Percentiles rank a stretch among this genome's conserved stretches.
Conservation (phyloP, 2,113 vertebrate species). For the Coreoperca whiteheadi region DNA sequence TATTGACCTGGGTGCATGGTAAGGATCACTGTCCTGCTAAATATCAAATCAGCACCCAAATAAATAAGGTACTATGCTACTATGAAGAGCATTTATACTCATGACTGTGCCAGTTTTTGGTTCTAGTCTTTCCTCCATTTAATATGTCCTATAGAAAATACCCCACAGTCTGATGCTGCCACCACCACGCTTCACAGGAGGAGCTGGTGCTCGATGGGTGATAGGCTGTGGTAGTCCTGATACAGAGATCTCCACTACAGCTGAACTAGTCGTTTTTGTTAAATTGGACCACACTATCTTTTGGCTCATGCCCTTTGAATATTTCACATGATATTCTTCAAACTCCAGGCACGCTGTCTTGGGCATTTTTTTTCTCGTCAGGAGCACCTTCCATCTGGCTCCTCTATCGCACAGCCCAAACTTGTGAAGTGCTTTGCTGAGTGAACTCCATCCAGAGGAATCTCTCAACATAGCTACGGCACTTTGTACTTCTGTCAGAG, state of each 20-base stretch:
- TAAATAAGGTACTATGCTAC: not conserved
- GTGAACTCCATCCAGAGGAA: conserved; percentile 28
- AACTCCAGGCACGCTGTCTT: conserved; percentile 15
- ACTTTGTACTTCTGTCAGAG: conserved; percentile 10
- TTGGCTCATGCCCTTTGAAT: not conserved
- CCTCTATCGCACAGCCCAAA: conserved; percentile 21
- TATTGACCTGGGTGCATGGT: conserved; percentile 2
- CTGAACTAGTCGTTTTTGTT: conserved; percentile 3
- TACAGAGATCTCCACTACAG: not conserved
- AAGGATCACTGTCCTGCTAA: not conserved
- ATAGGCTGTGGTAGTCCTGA: not conserved
- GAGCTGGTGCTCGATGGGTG: not conserved
- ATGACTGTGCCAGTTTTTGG: not conserved
- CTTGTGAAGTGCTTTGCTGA: conserved; percentile 34
- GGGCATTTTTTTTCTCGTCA: not conserved
- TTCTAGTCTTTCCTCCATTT: not conserved
- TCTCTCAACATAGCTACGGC: not conserved
- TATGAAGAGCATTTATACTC: not conserved
- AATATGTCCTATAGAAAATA: not conserved
- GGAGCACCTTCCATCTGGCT: conserved; percentile 46
- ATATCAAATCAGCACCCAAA: conserved; percentile 4
- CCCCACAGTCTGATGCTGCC: not conserved
- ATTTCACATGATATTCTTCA: conserved; percentile 11
- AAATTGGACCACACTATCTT: conserved; percentile 14
- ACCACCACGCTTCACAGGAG: not conserved